Conservation (phyloP, 2,888 invertebrate species). For the Sclerodermus sp. region DNA sequence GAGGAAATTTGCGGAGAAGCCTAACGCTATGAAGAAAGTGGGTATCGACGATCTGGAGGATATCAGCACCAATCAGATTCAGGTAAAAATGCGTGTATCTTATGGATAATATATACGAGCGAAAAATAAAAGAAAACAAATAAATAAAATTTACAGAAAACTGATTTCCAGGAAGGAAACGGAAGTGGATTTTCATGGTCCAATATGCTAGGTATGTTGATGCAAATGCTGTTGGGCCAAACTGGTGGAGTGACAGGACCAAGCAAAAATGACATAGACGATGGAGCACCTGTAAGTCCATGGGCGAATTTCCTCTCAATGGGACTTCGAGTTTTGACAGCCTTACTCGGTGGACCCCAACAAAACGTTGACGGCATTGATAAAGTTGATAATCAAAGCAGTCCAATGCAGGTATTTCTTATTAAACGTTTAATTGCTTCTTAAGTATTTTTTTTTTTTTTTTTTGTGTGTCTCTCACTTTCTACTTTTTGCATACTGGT, state of each 20-base stretch:
- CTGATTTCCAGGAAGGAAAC: conserved; percentile 57
- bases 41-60: conserved; percentile 80
- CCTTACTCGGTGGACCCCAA: conserved; percentile 75
- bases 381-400: conserved; percentile 82
- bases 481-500: not conserved
- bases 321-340: conserved; percentile 83
- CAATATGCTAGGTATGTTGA: conserved; percentile 81
- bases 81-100: no score
- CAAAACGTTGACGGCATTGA: conserved; percentile 80
- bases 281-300: conserved; percentile 72
- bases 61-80: conserved; percentile 78
- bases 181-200: conserved; percentile 82
- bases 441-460: no score
- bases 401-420: conserved; percentile 80
- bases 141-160: not conserved
- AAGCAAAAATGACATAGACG: conserved; percentile 78
- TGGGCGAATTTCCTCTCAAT: conserved; percentile 87
- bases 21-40: conserved; percentile 87
- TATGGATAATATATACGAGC: no score
- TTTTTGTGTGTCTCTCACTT: not conserved
- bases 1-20: conserved; percentile 86
- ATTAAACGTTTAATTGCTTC: no score
- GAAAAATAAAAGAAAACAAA: no score
- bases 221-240: conserved; percentile 84
- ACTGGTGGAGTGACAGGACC: conserved; percentile 68